A percentile compares a stretch with the other conserved stretches of the same genome.
phyloP scores from a whole-genome alignment of 2,888 invertebrate genomes.

The Ectemnius cavifrons region DNA sequence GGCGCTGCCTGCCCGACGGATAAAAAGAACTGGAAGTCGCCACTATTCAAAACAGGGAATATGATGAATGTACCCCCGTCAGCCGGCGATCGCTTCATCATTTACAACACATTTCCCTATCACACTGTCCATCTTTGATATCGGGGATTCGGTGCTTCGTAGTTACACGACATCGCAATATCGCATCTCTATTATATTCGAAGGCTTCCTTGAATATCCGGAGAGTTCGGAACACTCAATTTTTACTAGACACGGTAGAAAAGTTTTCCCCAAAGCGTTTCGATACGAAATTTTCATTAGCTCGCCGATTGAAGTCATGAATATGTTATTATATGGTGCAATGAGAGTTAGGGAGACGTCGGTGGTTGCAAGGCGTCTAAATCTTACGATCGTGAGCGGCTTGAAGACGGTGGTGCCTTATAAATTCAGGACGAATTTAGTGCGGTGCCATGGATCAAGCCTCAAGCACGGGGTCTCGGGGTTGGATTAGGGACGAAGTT shows the following conservation, averaged over 20 bases:
- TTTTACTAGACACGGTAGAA: too few relatives aligned
- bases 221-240: too few relatives aligned
- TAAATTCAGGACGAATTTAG: conserved; percentile 70
- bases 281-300: too few relatives aligned
- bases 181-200: too few relatives aligned
- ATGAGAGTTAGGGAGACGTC: neutral
- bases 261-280: too few relatives aligned
- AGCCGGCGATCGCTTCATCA: conserved; percentile 40
- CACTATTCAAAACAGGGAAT: conserved; percentile 52
- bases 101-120: conserved; percentile 35
- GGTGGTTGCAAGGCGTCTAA: neutral
- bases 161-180: too few relatives aligned
- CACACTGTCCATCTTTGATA: conserved; percentile 21
- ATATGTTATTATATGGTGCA: too few relatives aligned
- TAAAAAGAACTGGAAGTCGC: conserved; percentile 13
- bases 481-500: conserved; percentile 71
- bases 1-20: neutral
- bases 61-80: conserved; percentile 62
- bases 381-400: conserved; percentile 8
- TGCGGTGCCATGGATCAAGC: conserved; percentile 67
- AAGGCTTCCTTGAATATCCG: too few relatives aligned
- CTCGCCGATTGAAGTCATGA: too few relatives aligned
- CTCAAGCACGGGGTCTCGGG: conserved; percentile 41
- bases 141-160: neutral
- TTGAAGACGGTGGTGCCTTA: conserved; percentile 39